Evolutionary conservation across 1,140 invertebrate genomes (phyloP), one percentile per base, ranked within the genome.

Genomic region (Antheraea mylitta): DNA sequence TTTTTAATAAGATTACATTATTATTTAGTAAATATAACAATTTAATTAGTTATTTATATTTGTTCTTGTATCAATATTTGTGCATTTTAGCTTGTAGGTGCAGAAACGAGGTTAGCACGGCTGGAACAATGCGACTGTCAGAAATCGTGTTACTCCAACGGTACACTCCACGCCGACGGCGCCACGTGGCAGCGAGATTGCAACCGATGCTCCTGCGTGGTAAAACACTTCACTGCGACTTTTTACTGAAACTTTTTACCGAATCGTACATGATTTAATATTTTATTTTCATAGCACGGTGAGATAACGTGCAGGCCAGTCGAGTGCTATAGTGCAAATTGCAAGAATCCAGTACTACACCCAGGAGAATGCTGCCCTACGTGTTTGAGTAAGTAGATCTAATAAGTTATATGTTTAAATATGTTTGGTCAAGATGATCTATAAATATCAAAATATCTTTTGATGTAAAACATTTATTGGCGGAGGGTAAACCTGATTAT

Each of bases 51-150:
- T 13, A 53, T 53, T 5, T 53, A 53, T 53, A 16, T n/a, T 16
- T 53, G 16, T 2, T n/a, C 1, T 13, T 7, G 13, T n/a, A 16
- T 53, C 45, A 13, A 53, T 53, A 2, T n/a, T 53, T 53, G 11
- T 13, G 45, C 0, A 42, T 84, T 79, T 10, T 92, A 98, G 97
- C 94, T 98, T 91, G 94, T 94, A 83, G 94, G 94, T 82, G 94
- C 96, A 73, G 96, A 98, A 89, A 94, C 94, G 77, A 94, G 96
- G 71, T 94, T 98, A 87, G 93, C 93, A 80, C 94, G 94, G 79
- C 93, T 98, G 77, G 96, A 98, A 91, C 95, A 97, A 83, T 98
- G 97, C 92, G 97, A 98, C 90, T 98, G 97, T 92, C 95, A 96
- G 89, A 97, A 97, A 89, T 97, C 96, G 58, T 98, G 97, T 93